Conservation (phyloP, 2,113 vertebrate species). For the Larimichthys polyactis region DNA sequence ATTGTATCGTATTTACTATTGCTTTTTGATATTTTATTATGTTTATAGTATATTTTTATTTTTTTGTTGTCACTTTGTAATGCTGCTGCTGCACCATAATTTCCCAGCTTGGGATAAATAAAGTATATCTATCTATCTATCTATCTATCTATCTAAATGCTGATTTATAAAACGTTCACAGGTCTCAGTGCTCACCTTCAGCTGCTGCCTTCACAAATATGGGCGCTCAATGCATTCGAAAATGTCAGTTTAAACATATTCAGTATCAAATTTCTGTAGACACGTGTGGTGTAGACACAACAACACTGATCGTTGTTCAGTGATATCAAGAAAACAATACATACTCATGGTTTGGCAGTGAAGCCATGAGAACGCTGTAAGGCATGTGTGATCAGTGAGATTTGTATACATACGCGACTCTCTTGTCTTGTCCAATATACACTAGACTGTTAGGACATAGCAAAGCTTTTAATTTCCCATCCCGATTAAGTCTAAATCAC, state of each 20-base stretch:
- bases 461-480: constrained; percentile 2
- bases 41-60: too few species aligned
- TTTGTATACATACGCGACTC: not conserved
- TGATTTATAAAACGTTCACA: not conserved
- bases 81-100: too few species aligned
- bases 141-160: too few species aligned
- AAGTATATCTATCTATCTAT: too few species aligned
- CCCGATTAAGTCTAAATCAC: constrained; percentile 7
- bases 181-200: not conserved
- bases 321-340: not conserved
- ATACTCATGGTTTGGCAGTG: not conserved
- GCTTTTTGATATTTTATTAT: too few species aligned
- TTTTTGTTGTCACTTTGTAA: too few species aligned
- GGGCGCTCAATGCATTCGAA: not conserved
- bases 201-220: not conserved
- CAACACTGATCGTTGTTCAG: not conserved
- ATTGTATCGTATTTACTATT: too few species aligned
- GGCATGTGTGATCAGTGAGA: too few species aligned
- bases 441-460: not conserved
- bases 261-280: not conserved
- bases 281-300: not conserved
- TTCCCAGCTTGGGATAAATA: too few species aligned
- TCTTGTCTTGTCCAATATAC: not conserved
- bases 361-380: not conserved
- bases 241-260: not conserved